A percentile compares a stretch with the other conserved stretches of the same genome.
phyloP scores from a whole-genome alignment of 1,140 invertebrate genomes.

The Neodiprion lecontei region DNA sequence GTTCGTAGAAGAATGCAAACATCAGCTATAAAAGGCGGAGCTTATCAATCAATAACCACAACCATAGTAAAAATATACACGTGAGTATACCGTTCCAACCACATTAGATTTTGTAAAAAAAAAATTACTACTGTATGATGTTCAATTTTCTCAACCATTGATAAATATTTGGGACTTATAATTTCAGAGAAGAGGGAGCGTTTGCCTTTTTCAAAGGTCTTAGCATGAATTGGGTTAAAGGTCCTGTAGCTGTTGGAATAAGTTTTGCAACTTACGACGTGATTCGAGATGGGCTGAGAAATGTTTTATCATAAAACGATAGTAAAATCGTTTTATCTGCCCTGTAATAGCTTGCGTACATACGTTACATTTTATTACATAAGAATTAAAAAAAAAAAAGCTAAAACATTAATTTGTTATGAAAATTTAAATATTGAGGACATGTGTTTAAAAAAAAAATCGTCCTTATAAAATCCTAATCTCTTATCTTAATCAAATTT shows the following conservation, averaged over 20 bases:
- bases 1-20: constrained; percentile 88
- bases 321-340: too few relatives aligned
- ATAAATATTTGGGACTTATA: too few relatives aligned
- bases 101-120: not conserved
- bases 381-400: too few relatives aligned
- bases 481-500: too few relatives aligned
- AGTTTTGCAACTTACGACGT: constrained; percentile 96
- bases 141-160: not conserved
- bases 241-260: constrained; percentile 97
- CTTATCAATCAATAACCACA: constrained; percentile 69
- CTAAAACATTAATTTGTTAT: too few relatives aligned
- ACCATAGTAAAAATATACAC: constrained; percentile 71
- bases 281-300: constrained; percentile 69
- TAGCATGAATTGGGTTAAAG: constrained; percentile 99
- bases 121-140: not conserved
- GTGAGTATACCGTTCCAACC: constrained; percentile 50
- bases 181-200: constrained; percentile 82
- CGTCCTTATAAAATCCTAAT: too few relatives aligned
- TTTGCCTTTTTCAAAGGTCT: constrained; percentile 97
- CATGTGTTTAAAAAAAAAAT: too few relatives aligned
- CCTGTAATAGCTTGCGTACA: too few relatives aligned
- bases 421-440: too few relatives aligned
- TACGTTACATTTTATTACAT: too few relatives aligned
- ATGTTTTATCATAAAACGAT: constrained; percentile 33
- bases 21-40: constrained; percentile 66